Evolutionary conservation across 2,113 vertebrate species (phyloP).

Genomic region (Tenebrosternarchus preto): DNA sequence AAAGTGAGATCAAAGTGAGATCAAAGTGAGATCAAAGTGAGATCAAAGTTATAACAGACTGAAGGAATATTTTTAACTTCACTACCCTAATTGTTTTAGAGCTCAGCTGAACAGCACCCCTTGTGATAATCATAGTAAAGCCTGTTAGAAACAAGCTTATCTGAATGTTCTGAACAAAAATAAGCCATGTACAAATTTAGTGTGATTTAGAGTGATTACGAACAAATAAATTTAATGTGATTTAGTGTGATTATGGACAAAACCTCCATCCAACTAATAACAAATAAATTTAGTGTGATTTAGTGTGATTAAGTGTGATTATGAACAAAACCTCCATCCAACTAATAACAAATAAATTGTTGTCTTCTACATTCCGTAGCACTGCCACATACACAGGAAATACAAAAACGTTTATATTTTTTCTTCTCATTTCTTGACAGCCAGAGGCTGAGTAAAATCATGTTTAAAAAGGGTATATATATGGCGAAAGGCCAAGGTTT

Average conservation of each 20-base stretch:
- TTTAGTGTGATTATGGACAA: no score
- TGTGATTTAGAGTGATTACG: conserved; percentile 1
- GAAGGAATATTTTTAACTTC: background rate
- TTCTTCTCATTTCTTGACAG: background rate
- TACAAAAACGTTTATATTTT: background rate
- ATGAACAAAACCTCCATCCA: background rate
- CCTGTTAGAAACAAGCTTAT: background rate
- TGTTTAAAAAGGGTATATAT: conserved; percentile 43
- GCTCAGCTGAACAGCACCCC: background rate
- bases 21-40: conserved; percentile 41
- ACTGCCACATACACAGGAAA: conserved; percentile 37
- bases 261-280: no score
- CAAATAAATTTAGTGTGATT: conserved; percentile 15
- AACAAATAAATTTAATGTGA: background rate
- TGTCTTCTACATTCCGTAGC: no score
- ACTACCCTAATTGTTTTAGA: conserved; percentile 4
- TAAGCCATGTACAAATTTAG: background rate
- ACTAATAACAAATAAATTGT: background rate
- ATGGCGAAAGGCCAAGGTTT: conserved; percentile 57
- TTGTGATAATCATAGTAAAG: background rate
- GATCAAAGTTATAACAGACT: conserved; percentile 14
- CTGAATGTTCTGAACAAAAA: background rate
- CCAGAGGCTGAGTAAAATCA: conserved; percentile 23
- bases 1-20: conserved; percentile 38
- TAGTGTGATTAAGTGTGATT: background rate